A percentile compares a stretch with the other conserved stretches of the same genome.
These are phyloP conservation scores for Engystomops pustulosus DNA, from an alignment of 2,113 vertebrate genomes.

Conservation along the genomic window DNA sequence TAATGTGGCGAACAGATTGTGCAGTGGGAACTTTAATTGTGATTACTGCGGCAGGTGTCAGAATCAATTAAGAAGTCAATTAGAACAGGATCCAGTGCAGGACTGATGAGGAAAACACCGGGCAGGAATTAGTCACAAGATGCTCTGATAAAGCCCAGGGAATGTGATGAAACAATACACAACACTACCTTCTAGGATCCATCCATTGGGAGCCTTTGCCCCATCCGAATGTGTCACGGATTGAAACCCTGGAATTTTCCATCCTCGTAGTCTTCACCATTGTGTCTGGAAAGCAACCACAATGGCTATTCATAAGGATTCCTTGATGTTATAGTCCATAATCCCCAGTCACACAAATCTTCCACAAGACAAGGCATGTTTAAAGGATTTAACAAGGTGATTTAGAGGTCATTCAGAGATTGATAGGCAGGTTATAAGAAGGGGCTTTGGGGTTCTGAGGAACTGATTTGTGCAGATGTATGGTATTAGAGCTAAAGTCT, in stretches of 20 bases:
- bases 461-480: not conserved
- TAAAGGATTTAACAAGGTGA: not conserved
- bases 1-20: constrained; percentile 55
- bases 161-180: constrained; percentile 37
- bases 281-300: constrained; percentile 17
- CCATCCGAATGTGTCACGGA: not conserved
- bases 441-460: not conserved
- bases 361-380: not conserved
- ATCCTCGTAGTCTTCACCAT: not conserved
- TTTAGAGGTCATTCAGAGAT: not conserved
- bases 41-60: constrained; percentile 55
- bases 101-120: constrained; percentile 54
- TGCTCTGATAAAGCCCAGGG: constrained; percentile 35
- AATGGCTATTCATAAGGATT: not conserved
- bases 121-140: constrained; percentile 41
- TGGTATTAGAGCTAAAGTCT: not conserved
- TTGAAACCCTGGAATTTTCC: constrained; percentile 20
- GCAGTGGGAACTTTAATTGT: constrained; percentile 48
- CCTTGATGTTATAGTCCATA: not conserved
- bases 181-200: constrained; percentile 20
- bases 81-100: constrained; percentile 42
- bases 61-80: constrained; percentile 43
- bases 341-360: not conserved
- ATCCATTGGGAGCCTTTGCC: constrained; percentile 7
- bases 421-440: not conserved